Evolutionary conservation across 2,888 invertebrate genomes (phyloP).

Genomic region (Ochropacha duplaris): DNA sequence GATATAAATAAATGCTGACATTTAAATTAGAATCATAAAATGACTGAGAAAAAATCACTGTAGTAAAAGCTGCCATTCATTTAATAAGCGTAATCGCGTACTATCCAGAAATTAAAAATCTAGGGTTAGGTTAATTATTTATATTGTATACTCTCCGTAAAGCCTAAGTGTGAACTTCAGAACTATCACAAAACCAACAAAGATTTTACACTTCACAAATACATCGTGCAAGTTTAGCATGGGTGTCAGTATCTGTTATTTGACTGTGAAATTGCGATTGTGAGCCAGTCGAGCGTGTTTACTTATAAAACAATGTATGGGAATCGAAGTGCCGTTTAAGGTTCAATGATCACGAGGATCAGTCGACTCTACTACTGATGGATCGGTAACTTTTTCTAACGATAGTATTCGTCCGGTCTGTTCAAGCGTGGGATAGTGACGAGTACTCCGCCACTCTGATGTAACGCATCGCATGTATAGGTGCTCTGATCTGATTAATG

Average conservation of each 20-base stretch:
- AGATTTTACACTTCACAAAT: not conserved
- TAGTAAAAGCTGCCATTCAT: too few species aligned
- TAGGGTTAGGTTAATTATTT: not conserved
- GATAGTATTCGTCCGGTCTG: slow-evolving; percentile 42
- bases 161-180: not conserved
- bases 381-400: slow-evolving; percentile 54
- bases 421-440: slow-evolving; percentile 62
- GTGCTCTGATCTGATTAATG: slow-evolving; percentile 67
- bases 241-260: slow-evolving; percentile 44
- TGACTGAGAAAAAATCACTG: not conserved
- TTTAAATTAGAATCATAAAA: not conserved
- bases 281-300: slow-evolving; percentile 46
- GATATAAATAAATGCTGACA: not conserved
- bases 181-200: not conserved
- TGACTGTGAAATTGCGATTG: slow-evolving; percentile 57
- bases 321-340: slow-evolving; percentile 45
- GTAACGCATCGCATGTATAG: slow-evolving; percentile 42
- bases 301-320: slow-evolving; percentile 45
- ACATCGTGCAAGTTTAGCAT: not conserved
- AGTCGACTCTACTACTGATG: slow-evolving; percentile 41
- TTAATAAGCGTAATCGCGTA: too few species aligned
- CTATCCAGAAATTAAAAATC: too few species aligned
- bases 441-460: slow-evolving; percentile 41
- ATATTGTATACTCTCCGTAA: not conserved
- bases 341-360: slow-evolving; percentile 62